Evolutionary conservation across 2,113 vertebrate species (phyloP).

Genomic region (Rattus rattus): DNA sequence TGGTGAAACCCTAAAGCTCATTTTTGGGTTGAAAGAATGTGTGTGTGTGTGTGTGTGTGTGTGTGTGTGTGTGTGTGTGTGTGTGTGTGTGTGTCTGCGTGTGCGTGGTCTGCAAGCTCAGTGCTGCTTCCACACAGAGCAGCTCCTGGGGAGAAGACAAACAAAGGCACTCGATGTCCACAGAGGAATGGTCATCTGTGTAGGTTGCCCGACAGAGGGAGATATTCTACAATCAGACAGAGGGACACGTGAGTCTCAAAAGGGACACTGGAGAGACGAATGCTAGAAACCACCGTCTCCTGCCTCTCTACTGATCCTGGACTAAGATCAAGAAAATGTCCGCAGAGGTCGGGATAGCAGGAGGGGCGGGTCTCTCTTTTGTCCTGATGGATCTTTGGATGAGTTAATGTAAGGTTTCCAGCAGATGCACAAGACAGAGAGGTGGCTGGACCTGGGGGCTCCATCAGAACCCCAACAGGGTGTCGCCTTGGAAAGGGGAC

Average conservation of each 20-base stretch:
- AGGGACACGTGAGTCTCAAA: background rate
- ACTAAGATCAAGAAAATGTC: background rate
- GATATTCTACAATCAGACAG: background rate
- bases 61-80: background rate
- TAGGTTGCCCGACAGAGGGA: too few species aligned
- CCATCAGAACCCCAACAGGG: background rate
- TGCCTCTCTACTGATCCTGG: background rate
- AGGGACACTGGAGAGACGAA: background rate
- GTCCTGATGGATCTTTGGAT: background rate
- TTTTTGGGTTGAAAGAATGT: background rate
- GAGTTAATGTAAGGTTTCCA: accelerated
- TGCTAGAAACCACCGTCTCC: background rate
- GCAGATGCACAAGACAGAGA: background rate
- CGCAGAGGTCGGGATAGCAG: background rate
- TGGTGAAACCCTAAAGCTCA: background rate
- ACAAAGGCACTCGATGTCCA: too few species aligned
- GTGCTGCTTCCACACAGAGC: accelerated
- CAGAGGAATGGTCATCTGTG: accelerated
- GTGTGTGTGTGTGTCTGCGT: background rate
- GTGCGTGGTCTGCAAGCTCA: background rate
- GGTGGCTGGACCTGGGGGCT: background rate
- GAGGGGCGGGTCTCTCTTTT: too few species aligned
- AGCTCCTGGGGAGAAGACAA: background rate
- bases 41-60: background rate
- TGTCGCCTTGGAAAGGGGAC: background rate